Percentiles rank a stretch among this genome's conserved stretches.
These are phyloP conservation scores for Dufourea novaeangliae DNA, from an alignment of 1,140 invertebrate genomes.

Conservation along the genomic window DNA sequence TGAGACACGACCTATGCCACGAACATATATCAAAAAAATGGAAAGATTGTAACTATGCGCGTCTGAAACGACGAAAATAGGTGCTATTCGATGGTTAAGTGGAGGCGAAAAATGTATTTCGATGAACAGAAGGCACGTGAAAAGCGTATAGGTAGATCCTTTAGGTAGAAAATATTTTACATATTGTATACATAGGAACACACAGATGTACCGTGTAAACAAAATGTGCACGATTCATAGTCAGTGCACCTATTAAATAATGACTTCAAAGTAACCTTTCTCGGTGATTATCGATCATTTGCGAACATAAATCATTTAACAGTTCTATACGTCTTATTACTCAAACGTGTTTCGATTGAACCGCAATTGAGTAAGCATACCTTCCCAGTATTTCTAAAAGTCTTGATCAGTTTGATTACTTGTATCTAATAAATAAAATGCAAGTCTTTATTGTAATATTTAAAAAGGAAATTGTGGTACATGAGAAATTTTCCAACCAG, in stretches of 20 bases:
- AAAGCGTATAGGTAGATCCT: conserved; percentile 59
- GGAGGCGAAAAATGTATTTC: conserved; percentile 18
- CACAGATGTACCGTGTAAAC: conserved; percentile 12
- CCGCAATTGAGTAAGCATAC: too few species aligned
- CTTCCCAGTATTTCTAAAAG: too few species aligned
- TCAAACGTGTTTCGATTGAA: too few species aligned
- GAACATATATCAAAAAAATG: neutral
- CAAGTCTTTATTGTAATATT: too few species aligned
- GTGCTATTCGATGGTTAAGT: conserved; percentile 64
- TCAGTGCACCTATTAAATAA: conserved; percentile 16
- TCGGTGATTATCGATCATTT: conserved; percentile 29
- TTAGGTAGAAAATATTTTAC: conserved; percentile 69
- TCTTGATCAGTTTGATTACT: too few species aligned
- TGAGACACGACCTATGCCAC: neutral
- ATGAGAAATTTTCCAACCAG: too few species aligned
- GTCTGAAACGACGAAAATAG: conserved; percentile 53
- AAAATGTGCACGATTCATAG: conserved; percentile 16
- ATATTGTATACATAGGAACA: conserved; percentile 42
- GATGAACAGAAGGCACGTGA: conserved; percentile 8
- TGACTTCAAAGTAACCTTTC: neutral
- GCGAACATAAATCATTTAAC: conserved; percentile 3
- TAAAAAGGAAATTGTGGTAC: too few species aligned
- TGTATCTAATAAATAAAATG: too few species aligned
- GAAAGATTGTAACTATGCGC: conserved; percentile 22
- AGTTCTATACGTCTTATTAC: neutral